Conservation (phyloP, 2,113 vertebrate species). For the Acrocephalus kingi region DNA sequence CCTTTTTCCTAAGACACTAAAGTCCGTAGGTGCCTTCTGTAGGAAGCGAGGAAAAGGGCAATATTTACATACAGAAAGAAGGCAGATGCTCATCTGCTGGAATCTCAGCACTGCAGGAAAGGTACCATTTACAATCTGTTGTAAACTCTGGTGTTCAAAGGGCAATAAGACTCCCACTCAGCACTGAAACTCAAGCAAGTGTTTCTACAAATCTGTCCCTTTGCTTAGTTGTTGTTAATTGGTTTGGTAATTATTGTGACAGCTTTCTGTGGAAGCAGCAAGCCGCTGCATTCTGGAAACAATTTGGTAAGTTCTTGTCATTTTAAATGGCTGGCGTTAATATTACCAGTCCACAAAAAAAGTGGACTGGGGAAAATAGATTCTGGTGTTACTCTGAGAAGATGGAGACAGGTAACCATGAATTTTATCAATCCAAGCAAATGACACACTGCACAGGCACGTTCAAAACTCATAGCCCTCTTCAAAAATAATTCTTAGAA, state of each 20-base stretch:
- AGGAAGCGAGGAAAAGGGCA: conserved; percentile 5
- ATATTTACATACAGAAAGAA: not conserved
- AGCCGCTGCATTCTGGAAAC: not conserved
- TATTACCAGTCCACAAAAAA: not conserved
- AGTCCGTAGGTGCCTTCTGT: not conserved
- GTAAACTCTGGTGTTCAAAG: conserved; percentile 11
- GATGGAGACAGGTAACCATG: not conserved
- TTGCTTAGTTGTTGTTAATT: conserved; percentile 10
- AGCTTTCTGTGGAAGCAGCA: not conserved
- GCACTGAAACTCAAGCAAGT: not conserved
- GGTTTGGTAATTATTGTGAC: conserved; percentile 15
- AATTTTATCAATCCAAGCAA: not conserved
- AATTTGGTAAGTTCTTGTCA: not conserved
- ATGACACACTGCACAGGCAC: not conserved
- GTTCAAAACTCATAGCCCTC: not conserved
- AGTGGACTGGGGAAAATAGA: not conserved
- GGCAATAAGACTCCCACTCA: not conserved
- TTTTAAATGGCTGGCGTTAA: not conserved
- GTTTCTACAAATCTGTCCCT: not conserved
- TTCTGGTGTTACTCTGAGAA: not conserved
- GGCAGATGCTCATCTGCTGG: not conserved
- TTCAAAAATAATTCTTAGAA: not conserved
- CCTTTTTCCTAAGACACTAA: not conserved
- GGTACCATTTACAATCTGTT: not conserved
- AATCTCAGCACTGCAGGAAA: not conserved